Conservation (phyloP, 1,140 invertebrate genomes). For the Tetragonula clypearis region DNA sequence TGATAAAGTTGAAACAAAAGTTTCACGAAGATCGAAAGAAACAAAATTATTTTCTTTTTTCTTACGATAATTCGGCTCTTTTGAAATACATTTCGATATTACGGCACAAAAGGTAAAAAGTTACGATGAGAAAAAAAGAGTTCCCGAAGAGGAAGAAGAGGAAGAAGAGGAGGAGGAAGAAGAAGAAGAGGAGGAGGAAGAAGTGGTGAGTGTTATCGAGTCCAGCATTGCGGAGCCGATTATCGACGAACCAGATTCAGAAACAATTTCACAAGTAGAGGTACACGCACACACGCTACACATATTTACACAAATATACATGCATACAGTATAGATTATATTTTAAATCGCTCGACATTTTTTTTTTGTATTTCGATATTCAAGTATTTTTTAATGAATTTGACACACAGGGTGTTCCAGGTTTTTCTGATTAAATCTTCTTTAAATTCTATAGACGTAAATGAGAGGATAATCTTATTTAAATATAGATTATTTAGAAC, state of each 20-base stretch:
- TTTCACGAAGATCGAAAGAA: background rate
- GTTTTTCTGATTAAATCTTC: background rate
- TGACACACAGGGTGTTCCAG: background rate
- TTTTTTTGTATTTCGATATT: background rate
- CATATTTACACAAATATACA: constrained; percentile 43
- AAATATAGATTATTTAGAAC: background rate
- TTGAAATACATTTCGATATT: constrained; percentile 45
- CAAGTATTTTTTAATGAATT: background rate
- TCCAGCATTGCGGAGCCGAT: constrained; percentile 71
- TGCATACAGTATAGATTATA: constrained; percentile 15
- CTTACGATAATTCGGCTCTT: constrained; percentile 35
- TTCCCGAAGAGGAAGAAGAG: constrained; percentile 72
- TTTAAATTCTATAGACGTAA: background rate
- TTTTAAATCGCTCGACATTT: background rate
- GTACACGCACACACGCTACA: constrained; percentile 68
- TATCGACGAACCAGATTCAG: constrained; percentile 68
- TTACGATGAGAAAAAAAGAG: constrained; percentile 63
- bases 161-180: constrained; percentile 73
- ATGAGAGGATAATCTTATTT: background rate
- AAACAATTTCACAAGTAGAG: constrained; percentile 68
- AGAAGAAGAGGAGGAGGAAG: constrained; percentile 78
- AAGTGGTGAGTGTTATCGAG: constrained; percentile 75
- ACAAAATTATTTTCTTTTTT: background rate
- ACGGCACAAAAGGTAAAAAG: constrained; percentile 47
- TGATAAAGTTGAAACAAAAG: background rate